phyloP scores from a whole-genome alignment of 2,888 invertebrate genomes.

The Drosophila monieri region DNA sequence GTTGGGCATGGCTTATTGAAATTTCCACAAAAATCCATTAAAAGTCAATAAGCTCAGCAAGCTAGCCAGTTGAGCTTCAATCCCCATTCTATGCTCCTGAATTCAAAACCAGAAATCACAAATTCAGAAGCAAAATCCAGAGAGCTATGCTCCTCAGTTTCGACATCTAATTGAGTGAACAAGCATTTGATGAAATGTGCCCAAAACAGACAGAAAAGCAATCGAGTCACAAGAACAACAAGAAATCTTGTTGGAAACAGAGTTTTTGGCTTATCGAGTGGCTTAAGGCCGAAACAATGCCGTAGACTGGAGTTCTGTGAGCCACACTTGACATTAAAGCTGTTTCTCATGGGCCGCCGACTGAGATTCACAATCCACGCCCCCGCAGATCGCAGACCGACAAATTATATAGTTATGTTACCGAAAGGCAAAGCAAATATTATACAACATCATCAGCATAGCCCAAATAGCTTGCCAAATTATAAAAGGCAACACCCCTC shows the following conservation, averaged over 20 bases:
- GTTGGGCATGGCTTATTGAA: too few species aligned
- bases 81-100: conserved; percentile 4
- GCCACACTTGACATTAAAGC: conserved; percentile 67
- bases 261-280: conserved; percentile 41
- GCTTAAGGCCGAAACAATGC: conserved; percentile 30
- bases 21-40: conserved; percentile 6
- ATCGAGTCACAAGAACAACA: conserved; percentile 6
- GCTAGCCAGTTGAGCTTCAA: too few species aligned
- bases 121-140: not conserved
- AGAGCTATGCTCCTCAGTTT: conserved; percentile 37
- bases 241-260: conserved; percentile 13
- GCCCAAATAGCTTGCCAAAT: conserved; percentile 38
- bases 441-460: conserved; percentile 43
- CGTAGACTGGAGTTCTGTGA: conserved; percentile 26
- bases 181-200: conserved; percentile 40
- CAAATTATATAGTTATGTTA: conserved; percentile 40
- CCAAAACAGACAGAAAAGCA: conserved; percentile 38
- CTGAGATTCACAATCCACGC: conserved; percentile 21
- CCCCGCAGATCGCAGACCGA: conserved; percentile 27
- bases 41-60: conserved; percentile 24
- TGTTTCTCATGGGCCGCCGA: conserved; percentile 23
- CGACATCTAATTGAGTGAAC: conserved; percentile 43
- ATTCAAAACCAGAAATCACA: not conserved
- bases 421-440: conserved; percentile 36
- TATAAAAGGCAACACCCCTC: conserved; percentile 54